Base-by-base conservation (phyloP, 2,888 invertebrate genomes). In the Sphaerophoria rueppellii region DNA sequence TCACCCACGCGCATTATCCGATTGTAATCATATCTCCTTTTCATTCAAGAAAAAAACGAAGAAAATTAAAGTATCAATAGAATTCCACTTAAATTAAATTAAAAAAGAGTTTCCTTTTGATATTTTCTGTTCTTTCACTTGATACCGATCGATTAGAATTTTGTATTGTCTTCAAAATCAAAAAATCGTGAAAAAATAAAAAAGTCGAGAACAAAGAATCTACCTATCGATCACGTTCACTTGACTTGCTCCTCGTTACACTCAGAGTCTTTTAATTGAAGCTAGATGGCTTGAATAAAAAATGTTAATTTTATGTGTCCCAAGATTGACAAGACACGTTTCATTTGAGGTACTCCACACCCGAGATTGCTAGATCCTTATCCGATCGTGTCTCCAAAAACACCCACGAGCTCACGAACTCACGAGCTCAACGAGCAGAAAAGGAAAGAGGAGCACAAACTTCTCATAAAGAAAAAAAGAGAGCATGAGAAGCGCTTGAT, bases 161-260 rank as follows among this genome's bases (percentile, higher is more conserved):
- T 83, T 37, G 60, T 83, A 83, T 83, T 83, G 80, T 83, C 52
- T 43, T 37, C 34, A 12, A 58, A 58, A 0, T 4, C 37, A 60
- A 37, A 40, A 37, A 14, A 46, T 48, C 35, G 32, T 43, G 9
- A 35, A 52, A 24, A 35, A 9, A 43, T 43, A 43, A 40, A 37
- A 71, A 55, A 9, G 32, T 4, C 63, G 48, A 74, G 67, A 83
- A 79, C 67, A 83, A 80, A 65, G 77, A 70, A 76, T 72, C 80
- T 67, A 77, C 73, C 85, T 85, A 85, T 85, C 85, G 81, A 85
- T 76, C 85, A 77, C 81, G 72, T 76, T 85, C 75, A 63, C 67
- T 83, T 54, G 40, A 7, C 32, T 24, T 67, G 14, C n/a, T 54
- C 7, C 12, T 0, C 9, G 12, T 55, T 40, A 60, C 40, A n/a